A percentile compares a stretch with the other conserved stretches of the same genome.
These are phyloP conservation scores for Cartodere bifasciata DNA, from an alignment of 2,888 invertebrate species.

Conservation along the genomic window DNA sequence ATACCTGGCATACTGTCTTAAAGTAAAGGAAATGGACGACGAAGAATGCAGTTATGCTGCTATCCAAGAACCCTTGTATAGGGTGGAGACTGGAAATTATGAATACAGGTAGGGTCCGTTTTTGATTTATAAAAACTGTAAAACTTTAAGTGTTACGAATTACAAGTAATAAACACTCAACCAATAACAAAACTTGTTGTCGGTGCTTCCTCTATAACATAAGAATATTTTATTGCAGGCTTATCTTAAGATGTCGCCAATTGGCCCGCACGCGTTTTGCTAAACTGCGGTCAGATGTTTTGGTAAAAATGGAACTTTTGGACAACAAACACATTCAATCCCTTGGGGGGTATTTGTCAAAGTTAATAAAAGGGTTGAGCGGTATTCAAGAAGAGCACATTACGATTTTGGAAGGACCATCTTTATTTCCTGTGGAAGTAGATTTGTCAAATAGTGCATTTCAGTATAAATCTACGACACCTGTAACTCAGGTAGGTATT, in stretches of 20 bases:
- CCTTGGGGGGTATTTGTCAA: constrained; percentile 71
- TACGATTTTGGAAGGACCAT: constrained; percentile 60
- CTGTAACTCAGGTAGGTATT: constrained; percentile 29
- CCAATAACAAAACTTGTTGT: too few species aligned
- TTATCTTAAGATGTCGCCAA: constrained; percentile 91
- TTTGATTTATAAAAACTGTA: not conserved
- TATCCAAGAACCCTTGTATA: constrained; percentile 88
- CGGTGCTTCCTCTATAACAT: too few species aligned
- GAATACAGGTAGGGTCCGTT: constrained; percentile 85
- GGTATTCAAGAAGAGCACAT: constrained; percentile 48
- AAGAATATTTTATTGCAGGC: constrained; percentile 37
- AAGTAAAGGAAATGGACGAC: constrained; percentile 99
- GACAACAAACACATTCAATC: constrained; percentile 99
- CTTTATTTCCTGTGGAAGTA: constrained; percentile 90
- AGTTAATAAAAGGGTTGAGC: constrained; percentile 75
- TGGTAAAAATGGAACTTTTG: constrained; percentile 92
- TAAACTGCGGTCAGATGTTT: constrained; percentile 73
- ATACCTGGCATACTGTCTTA: constrained; percentile 95
- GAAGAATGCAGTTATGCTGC: constrained; percentile 91
- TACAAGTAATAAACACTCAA: not conserved
- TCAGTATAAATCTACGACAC: constrained; percentile 64
- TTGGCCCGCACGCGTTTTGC: constrained; percentile 82
- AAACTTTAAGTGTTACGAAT: not conserved
- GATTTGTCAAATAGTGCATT: constrained; percentile 87
- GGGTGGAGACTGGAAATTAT: constrained; percentile 98